These are phyloP conservation scores for Drosophila mulleri DNA, from an alignment of 2,888 invertebrate species.

Conservation along the genomic window DNA sequence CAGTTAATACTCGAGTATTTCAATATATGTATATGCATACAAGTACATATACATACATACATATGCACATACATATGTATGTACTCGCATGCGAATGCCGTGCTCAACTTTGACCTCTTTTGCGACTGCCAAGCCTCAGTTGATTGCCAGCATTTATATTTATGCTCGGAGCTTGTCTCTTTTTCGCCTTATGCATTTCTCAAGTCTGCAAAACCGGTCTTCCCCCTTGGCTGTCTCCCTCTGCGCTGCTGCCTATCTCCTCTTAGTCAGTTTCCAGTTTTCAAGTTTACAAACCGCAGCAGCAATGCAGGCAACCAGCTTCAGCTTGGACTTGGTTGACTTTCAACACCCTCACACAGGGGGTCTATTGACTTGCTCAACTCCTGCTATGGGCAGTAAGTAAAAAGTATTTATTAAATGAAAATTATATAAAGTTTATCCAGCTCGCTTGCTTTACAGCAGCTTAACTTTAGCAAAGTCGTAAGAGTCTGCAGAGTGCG, in stretches of 20 bases:
- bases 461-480: not conserved
- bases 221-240: slow-evolving; percentile 1
- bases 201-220: slow-evolving; percentile 67
- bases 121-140: slow-evolving; percentile 71
- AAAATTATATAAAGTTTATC: not conserved
- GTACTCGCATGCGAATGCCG: slow-evolving; percentile 31
- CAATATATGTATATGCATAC: not conserved
- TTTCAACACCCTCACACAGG: slow-evolving; percentile 25
- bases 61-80: not conserved
- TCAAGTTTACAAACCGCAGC: slow-evolving; percentile 71
- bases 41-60: no score
- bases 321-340: slow-evolving; percentile 33
- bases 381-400: not conserved
- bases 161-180: slow-evolving; percentile 47
- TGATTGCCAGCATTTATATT: slow-evolving; percentile 76
- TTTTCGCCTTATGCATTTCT: slow-evolving; percentile 68
- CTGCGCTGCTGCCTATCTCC: not conserved
- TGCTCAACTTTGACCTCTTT: slow-evolving; percentile 78
- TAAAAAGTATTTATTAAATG: not conserved
- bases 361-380: not conserved
- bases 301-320: slow-evolving; percentile 62
- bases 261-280: slow-evolving; percentile 69
- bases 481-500: slow-evolving; percentile 18
- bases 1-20: not conserved
- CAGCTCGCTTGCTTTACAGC: not conserved